Evolutionary conservation across 2,797 vertebrate genomes (phyloP), one percentile per base, ranked within the genome.

Genomic region (Chaetodon trifasciatus): DNA sequence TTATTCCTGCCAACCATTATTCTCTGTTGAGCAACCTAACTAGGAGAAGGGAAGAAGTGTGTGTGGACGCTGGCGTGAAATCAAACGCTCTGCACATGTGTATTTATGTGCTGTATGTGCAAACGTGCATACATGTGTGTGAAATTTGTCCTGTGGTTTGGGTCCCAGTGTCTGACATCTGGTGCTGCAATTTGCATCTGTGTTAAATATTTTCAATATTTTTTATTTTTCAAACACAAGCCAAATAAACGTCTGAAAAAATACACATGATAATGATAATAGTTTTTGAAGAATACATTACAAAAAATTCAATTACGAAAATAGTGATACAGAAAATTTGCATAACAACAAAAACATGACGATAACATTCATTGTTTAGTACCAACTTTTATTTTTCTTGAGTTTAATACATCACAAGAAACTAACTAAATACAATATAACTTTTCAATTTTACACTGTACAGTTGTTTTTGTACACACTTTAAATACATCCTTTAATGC

Each of bases 21-120:
- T 84, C 79, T 91, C 83, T 65, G 60, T 55, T 78, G 76, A 77
- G 65, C 39, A 86, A 47, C 76, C 78, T 60, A 82, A 81, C 74
- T 63, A 82, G 81, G 50, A 57, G 17, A 53, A 42, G 28, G 37
- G 6, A 37, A 12, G 8, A 2, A 42, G 7, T 50, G 39, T 24
- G 53, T 50, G 44, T 69, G 24, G 47, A 35, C 4, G 23, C 16
- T 21, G 42, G 28, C n/a, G 56, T 35, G 13, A 12, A 19, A 74
- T 75, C 23, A 52, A 53, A 74, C 12, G 40, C 28, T 62, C 21
- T 71, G 17, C 24, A 39, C 60, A 28, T 40, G 39, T 62, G 58
- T 71, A 2, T 46, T 3, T 46, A 28, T 42, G 2, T 39, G 11
- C 6, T 44, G 2, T 17, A 12, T 69, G 11, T 62, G 17, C 16